Evolutionary conservation across 1,140 invertebrate species (phyloP).

Genomic region (Saccostrea echinata): DNA sequence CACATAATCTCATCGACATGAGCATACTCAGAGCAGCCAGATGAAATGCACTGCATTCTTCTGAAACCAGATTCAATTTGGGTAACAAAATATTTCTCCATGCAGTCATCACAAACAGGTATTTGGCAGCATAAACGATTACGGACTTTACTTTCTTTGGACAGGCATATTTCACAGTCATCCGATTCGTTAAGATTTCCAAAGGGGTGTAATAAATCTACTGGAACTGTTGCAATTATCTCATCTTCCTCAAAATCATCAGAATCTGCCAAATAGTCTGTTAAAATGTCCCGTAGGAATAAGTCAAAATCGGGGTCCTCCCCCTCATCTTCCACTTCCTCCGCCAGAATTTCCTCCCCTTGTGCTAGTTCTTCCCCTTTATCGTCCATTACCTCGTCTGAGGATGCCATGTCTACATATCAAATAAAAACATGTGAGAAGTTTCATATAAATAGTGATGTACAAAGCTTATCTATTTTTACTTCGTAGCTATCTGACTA

Average conservation of each 20-base stretch:
- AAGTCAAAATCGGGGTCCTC: no score
- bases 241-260: background rate
- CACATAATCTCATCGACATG: conserved; percentile 78
- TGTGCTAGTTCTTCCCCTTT: background rate
- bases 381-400: background rate
- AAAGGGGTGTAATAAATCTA: background rate
- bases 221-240: background rate
- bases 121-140: conserved; percentile 79
- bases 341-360: background rate
- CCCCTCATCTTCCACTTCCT: background rate
- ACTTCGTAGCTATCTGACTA: no score
- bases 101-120: conserved; percentile 76
- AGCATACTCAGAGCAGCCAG: conserved; percentile 71
- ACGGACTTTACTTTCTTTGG: conserved; percentile 49
- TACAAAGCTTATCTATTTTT: no score
- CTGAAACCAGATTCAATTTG: conserved; percentile 74
- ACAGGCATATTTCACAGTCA: conserved; percentile 71
- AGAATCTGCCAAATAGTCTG: background rate
- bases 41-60: conserved; percentile 77
- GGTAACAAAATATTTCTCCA: conserved; percentile 72
- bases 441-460: no score
- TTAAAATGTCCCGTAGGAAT: background rate
- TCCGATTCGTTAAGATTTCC: background rate
- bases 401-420: background rate
- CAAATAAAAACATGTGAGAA: no score